Evolutionary conservation across 2,888 invertebrate species (phyloP), one percentile per base, ranked within the genome.

Genomic region (Magallana nippona): DNA sequence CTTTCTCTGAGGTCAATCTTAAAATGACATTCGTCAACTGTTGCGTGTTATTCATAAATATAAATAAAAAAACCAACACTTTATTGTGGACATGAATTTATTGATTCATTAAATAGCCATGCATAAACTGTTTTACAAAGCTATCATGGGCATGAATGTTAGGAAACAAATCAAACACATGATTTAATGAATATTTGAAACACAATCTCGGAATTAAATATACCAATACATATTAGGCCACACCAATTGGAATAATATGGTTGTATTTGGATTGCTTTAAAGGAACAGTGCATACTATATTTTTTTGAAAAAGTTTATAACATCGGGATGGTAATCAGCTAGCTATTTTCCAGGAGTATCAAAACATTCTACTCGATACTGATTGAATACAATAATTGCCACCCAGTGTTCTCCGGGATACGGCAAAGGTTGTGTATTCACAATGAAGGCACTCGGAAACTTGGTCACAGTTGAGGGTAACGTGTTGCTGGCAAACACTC

Each of bases 191-290:
- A 2, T 60, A 1, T 77, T 44, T 27, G 32, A 58, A 27, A 58
- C 82, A 82, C 15, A 82, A 15, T 79, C 62, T 83, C 22, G 71
- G 56, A 17, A 83, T 55, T 55, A 62, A 55, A 71, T 79, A 83
- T 15, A 62, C 60, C 13, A 83, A 22, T 58, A 83, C 83, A 83
- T 83, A 79, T n/a, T 63, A 79, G 79, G 15, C 83, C 83, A 79
- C 79, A 83, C 32, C 63, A n/a, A 79, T 79, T 57, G 15, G 83
- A 83, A 10, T 44, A 19, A 3, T 22, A 27, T 10, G 83, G 71
- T 56, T 83, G 83, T 15, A 83, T 19, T 60, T 44, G 83, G 56
- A 57, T 83, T 32, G 17, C 55, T 55, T 63, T 78, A 63, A 32
- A 79, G 22, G 27, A 55, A n/a, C 55, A 55, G 1, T 79, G 11